These are phyloP conservation scores for Oligia strigilis DNA, from an alignment of 2,888 invertebrate species.

Conservation along the genomic window DNA sequence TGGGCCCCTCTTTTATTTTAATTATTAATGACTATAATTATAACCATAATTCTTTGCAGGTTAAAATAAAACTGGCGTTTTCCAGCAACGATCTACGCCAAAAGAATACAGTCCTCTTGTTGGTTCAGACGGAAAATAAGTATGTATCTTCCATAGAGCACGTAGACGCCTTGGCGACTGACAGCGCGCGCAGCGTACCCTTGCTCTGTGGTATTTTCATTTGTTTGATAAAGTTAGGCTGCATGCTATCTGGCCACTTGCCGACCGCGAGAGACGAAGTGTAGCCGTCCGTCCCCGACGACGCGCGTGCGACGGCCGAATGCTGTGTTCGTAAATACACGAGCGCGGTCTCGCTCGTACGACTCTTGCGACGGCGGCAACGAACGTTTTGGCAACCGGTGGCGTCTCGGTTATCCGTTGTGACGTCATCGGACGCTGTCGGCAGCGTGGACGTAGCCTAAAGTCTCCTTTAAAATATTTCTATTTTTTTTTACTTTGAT, in stretches of 20 bases:
- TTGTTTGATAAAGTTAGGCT: background rate
- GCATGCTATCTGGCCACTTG: background rate
- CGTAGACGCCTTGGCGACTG: background rate
- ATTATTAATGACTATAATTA: background rate
- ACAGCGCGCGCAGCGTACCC: background rate
- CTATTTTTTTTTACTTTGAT: background rate
- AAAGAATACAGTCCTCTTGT: conserved; percentile 94
- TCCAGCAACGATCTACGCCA: conserved; percentile 95
- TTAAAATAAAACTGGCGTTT: conserved; percentile 96
- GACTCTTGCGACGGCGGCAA: no score
- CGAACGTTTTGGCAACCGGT: no score
- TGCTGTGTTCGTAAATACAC: background rate
- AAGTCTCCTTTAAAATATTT: background rate
- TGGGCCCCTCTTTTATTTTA: no score
- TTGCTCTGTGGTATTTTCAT: background rate
- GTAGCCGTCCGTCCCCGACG: background rate
- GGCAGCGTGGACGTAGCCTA: background rate
- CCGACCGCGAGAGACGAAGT: no score
- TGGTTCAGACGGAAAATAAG: conserved; percentile 96
- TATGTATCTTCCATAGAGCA: conserved; percentile 6
- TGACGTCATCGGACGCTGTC: background rate
- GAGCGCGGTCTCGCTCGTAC: no score
- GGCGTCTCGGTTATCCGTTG: no score
- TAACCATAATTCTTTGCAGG: conserved; percentile 80
- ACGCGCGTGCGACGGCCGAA: background rate